These are phyloP conservation scores for Megalopta genalis DNA, from an alignment of 1,140 invertebrate genomes.

Conservation along the genomic window DNA sequence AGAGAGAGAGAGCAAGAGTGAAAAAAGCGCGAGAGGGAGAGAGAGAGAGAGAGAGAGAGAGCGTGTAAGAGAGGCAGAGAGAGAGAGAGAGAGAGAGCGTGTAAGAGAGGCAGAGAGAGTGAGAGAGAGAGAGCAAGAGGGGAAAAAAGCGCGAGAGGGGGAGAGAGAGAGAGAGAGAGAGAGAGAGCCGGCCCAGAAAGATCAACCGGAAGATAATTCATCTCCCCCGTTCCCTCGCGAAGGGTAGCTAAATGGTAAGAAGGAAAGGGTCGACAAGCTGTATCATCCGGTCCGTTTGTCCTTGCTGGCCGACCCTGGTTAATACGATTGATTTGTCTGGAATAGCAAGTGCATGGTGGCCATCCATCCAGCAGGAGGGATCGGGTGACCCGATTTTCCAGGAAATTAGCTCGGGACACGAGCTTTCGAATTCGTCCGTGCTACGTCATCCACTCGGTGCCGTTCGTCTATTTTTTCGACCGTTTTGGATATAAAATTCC, in stretches of 20 bases:
- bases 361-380: slow-evolving; percentile 24
- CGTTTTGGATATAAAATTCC: background rate
- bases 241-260: background rate
- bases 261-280: slow-evolving; percentile 25
- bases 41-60: no score
- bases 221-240: background rate
- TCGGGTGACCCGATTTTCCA: slow-evolving; percentile 57
- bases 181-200: background rate
- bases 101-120: no score
- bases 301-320: slow-evolving; percentile 18
- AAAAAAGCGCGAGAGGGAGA: no score
- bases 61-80: no score
- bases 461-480: slow-evolving; percentile 27
- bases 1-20: no score
- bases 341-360: slow-evolving; percentile 22
- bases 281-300: slow-evolving; percentile 24
- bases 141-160: no score
- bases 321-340: slow-evolving; percentile 34
- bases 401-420: slow-evolving; percentile 49
- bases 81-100: no score
- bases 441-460: background rate
- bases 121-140: no score
- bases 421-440: slow-evolving; percentile 39
- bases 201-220: background rate
- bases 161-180: background rate